phyloP scores from a whole-genome alignment of 2,888 invertebrate genomes.

The Aricia artaxerxes region DNA sequence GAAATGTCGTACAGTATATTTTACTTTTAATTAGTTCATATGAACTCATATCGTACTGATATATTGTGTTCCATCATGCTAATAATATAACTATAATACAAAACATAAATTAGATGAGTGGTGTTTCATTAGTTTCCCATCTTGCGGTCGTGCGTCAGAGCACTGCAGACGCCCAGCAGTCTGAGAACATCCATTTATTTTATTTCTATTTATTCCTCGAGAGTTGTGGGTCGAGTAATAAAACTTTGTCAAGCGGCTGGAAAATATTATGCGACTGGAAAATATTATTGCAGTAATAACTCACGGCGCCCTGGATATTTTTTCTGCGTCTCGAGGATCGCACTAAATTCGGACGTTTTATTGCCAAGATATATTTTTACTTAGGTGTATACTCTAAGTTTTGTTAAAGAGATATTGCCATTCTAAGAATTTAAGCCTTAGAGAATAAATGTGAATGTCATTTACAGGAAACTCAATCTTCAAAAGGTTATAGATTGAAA shows the following conservation, averaged over 20 bases:
- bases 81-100: not conserved
- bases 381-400: not conserved
- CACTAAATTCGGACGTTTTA: not conserved
- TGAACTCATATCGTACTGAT: not conserved
- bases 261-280: conserved; percentile 2
- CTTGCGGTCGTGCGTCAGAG: conserved; percentile 3
- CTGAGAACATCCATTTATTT: conserved; percentile 11
- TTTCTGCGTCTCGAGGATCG: not conserved
- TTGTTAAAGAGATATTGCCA: too few species aligned
- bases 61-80: not conserved
- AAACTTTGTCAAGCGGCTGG: conserved; percentile 6
- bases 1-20: too few species aligned
- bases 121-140: not conserved
- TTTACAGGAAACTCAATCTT: not conserved
- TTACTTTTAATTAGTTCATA: not conserved
- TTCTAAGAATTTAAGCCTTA: too few species aligned
- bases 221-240: conserved; percentile 11
- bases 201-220: conserved; percentile 1
- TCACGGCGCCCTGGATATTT: not conserved
- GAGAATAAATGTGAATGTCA: too few species aligned
- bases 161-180: not conserved
- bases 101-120: not conserved
- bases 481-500: too few species aligned
- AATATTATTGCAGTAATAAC: not conserved
- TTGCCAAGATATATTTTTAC: not conserved